These are phyloP conservation scores for Panzeria rudis DNA, from an alignment of 2,888 invertebrate species.

Conservation along the genomic window DNA sequence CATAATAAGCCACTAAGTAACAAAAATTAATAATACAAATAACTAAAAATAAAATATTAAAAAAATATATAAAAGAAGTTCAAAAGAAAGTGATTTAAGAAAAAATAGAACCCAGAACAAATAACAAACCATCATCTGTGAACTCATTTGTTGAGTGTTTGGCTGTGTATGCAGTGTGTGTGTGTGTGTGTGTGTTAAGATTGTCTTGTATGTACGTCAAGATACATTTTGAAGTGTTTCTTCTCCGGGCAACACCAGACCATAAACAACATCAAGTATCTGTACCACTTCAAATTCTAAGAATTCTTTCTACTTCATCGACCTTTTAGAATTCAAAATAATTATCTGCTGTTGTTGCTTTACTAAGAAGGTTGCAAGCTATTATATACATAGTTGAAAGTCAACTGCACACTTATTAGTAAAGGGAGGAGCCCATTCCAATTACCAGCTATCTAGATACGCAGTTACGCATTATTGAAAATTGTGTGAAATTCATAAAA, in stretches of 20 bases:
- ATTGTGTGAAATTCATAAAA: neutral
- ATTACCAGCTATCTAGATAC: neutral
- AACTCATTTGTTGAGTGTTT: conserved; percentile 47
- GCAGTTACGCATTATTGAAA: conserved; percentile 7
- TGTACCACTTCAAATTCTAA: conserved; percentile 30
- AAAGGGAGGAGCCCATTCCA: conserved; percentile 31
- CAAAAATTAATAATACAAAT: neutral
- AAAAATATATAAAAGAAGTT: conserved; percentile 17
- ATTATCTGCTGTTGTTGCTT: conserved; percentile 18
- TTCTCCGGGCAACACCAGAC: conserved; percentile 40
- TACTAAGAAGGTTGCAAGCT: conserved; percentile 22
- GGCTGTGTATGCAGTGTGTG: neutral
- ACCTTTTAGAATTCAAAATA: conserved; percentile 49
- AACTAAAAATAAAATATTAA: neutral
- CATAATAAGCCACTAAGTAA: too few relatives aligned
- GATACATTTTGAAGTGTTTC: conserved; percentile 42
- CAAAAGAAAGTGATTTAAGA: neutral
- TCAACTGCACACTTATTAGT: neutral
- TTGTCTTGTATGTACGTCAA: conserved; percentile 20
- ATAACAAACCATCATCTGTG: conserved; percentile 11
- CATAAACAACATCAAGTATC: conserved; percentile 39
- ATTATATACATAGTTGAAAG: conserved; percentile 9
- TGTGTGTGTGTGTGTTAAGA: conserved; percentile 17
- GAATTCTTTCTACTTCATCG: conserved; percentile 45
- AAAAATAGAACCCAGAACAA: conserved; percentile 8